Percentiles rank a stretch among this genome's conserved stretches.
phyloP scores from a whole-genome alignment of 2,797 vertebrate species.

The Sternarchorhynchus goeldii region DNA sequence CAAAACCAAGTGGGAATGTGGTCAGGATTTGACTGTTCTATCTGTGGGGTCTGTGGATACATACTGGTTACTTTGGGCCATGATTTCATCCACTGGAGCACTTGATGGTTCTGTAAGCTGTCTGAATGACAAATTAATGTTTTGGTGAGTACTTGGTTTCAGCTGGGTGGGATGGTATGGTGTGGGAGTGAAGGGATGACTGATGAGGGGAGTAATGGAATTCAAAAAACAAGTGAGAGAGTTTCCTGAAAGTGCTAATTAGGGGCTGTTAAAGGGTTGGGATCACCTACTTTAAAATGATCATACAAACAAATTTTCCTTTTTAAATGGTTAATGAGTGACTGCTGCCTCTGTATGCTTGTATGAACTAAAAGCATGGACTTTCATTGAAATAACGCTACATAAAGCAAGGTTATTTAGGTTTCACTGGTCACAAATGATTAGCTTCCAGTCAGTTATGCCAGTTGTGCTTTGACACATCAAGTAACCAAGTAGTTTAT shows the following conservation, averaged over 20 bases:
- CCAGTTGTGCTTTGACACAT: too few relatives aligned
- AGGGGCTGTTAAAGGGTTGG: background rate
- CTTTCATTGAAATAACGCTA: too few relatives aligned
- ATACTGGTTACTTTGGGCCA: constrained; percentile 84
- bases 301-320: too few relatives aligned
- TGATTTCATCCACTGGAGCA: constrained; percentile 88
- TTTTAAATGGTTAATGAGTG: too few relatives aligned
- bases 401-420: too few relatives aligned
- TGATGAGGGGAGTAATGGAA: constrained; percentile 48
- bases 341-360: too few relatives aligned
- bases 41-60: constrained; percentile 71
- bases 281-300: background rate
- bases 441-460: too few relatives aligned
- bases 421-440: too few relatives aligned
- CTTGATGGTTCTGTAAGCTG: constrained; percentile 81
- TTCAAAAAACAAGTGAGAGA: constrained; percentile 35
- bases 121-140: constrained; percentile 84
- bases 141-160: constrained; percentile 71
- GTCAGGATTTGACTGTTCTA: constrained; percentile 57
- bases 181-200: constrained; percentile 54
- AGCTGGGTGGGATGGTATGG: constrained; percentile 10
- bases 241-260: background rate
- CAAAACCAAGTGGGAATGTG: constrained; percentile 49
- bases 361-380: too few relatives aligned
- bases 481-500: too few relatives aligned